These are phyloP conservation scores for Epistrophe grossulariae DNA, from an alignment of 2,888 invertebrate genomes.

Conservation along the genomic window DNA sequence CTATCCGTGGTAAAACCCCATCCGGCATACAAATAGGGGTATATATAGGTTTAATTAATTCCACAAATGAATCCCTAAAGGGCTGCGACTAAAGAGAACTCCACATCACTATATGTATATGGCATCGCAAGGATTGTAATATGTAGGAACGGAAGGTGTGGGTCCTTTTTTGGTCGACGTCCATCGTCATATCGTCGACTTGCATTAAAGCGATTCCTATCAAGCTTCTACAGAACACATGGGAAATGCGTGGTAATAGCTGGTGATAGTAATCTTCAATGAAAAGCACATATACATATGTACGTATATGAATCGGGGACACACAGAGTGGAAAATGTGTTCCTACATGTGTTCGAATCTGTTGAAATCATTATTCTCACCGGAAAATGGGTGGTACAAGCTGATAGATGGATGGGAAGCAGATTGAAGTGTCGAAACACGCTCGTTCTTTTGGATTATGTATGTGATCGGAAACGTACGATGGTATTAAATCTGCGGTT, in stretches of 20 bases:
- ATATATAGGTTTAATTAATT: conserved; percentile 60
- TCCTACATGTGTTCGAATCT: conserved; percentile 61
- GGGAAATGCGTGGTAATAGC: conserved; percentile 45
- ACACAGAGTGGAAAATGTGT: conserved; percentile 48
- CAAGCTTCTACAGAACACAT: conserved; percentile 35
- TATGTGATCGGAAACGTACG: conserved; percentile 14
- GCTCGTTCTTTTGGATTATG: neutral
- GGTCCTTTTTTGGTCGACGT: conserved; percentile 22
- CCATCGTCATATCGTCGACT: conserved; percentile 9
- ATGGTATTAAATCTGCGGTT: conserved; percentile 46
- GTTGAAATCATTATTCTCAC: conserved; percentile 55
- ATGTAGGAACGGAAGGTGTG: neutral
- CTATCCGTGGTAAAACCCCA: conserved; percentile 25
- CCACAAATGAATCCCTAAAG: conserved; percentile 31
- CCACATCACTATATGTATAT: neutral
- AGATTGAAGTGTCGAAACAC: conserved; percentile 58
- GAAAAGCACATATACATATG: conserved; percentile 44
- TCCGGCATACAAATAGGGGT: neutral
- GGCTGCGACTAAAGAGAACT: neutral
- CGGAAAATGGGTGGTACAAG: conserved; percentile 31
- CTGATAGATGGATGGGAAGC: conserved; percentile 40
- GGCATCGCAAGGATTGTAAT: neutral
- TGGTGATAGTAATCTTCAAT: conserved; percentile 44
- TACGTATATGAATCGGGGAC: conserved; percentile 40
- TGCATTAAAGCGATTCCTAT: conserved; percentile 14